Evolutionary conservation across 1,140 invertebrate genomes (phyloP).

Genomic region (Drosophila pseudoananassae): DNA sequence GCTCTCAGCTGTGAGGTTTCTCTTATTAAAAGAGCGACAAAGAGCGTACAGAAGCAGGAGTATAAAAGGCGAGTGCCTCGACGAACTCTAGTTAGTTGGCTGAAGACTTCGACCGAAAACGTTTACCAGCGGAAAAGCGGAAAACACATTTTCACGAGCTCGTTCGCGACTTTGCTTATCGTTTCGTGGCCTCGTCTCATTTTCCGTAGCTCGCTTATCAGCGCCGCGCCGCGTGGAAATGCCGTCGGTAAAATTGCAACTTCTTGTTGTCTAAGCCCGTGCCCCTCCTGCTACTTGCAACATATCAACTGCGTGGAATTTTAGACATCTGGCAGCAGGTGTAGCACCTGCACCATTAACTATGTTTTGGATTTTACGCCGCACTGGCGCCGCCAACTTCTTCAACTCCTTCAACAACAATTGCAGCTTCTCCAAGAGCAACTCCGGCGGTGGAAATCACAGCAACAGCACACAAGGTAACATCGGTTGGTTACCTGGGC

Average conservation of each 20-base stretch:
- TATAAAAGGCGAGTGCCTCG: slow-evolving; percentile 54
- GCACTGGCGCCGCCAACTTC: slow-evolving; percentile 82
- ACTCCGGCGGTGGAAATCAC: slow-evolving; percentile 56
- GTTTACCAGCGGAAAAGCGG: slow-evolving; percentile 34
- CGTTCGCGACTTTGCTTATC: slow-evolving; percentile 44
- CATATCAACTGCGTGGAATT: slow-evolving; percentile 51
- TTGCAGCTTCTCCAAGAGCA: slow-evolving; percentile 76
- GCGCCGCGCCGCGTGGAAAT: slow-evolving; percentile 42
- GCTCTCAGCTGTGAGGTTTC: not conserved
- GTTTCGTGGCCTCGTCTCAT: slow-evolving; percentile 12
- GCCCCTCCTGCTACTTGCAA: slow-evolving; percentile 15
- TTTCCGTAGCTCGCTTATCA: slow-evolving; percentile 51
- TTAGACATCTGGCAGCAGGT: slow-evolving; percentile 17
- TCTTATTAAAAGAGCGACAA: not conserved
- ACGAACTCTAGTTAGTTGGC: slow-evolving; percentile 52
- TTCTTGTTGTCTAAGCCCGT: slow-evolving; percentile 36
- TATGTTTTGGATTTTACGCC: slow-evolving; percentile 84
- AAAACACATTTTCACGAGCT: slow-evolving; percentile 14
- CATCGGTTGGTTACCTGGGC: slow-evolving; percentile 46
- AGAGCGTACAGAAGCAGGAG: not conserved
- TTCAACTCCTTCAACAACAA: slow-evolving; percentile 84
- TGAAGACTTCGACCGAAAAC: slow-evolving; percentile 55
- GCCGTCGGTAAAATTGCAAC: slow-evolving; percentile 53
- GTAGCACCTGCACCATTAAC: slow-evolving; percentile 21
- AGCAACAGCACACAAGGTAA: slow-evolving; percentile 73